Evolutionary conservation across 2,888 invertebrate genomes (phyloP), one percentile per base, ranked within the genome.

Genomic region (Euclidia mi): DNA sequence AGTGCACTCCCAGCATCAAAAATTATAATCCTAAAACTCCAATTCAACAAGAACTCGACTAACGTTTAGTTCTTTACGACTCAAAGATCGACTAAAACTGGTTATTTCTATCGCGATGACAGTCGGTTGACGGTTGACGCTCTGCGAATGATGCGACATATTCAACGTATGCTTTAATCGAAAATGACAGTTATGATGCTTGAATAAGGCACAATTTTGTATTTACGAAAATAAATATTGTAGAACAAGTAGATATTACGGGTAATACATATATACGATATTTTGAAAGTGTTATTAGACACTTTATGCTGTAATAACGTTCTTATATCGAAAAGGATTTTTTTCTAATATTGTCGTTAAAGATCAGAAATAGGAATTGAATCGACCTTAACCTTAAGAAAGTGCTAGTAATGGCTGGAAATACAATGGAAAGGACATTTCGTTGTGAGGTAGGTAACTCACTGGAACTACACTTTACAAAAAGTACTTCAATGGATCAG

Each of bases 1-100:
- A 88, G 85, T 90, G 87, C 89, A 88, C 85, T 88, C 81, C 70
- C 79, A 87, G 88, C 87, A 89, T 89, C 89, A 90, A 89, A 90
- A 89, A 90, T 89, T 90, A 88, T 89, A 90, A 88, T 88, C 84
- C 82, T 61, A 45, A 67, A 18, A 53, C 58, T 77, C 89, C 84
- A 85, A 47, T 31, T 6, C 74, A 71, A 62, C 47, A 35, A 69
- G 84, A 82, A 56, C 84, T 65, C n/a, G 2, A 14, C 29, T 34
- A 18, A 7, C 35, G 17, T 43, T 10, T 25, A 4, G 2, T 2
- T 20, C 0, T 29, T 31, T 50, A 31, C 35, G 9, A 6, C 25
- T 29, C 7, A 56, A 1, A 67, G 79, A 3, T 75, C 84, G 65
- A 29, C 7, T 46, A 53, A 77, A 43, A 60, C 50, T 80, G 78